phyloP scores from a whole-genome alignment of 2,797 vertebrate species.

The Decapterus maruadsi region DNA sequence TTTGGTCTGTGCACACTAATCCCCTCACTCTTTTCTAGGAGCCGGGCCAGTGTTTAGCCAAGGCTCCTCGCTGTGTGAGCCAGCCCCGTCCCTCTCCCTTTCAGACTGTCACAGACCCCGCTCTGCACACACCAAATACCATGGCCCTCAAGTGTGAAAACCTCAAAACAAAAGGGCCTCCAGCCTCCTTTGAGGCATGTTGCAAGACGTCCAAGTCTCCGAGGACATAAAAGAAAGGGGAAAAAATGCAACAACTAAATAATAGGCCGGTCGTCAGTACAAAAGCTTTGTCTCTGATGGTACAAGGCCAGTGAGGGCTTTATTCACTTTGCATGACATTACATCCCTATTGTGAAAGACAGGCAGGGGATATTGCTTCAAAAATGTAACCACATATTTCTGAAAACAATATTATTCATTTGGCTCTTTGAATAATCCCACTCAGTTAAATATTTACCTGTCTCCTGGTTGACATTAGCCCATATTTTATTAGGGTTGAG shows the following conservation, averaged over 20 bases:
- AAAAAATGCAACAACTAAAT: conserved; percentile 79
- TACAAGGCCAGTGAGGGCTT: conserved; percentile 69
- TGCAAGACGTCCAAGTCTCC: conserved; percentile 80
- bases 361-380: conserved; percentile 58
- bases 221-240: conserved; percentile 64
- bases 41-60: conserved; percentile 75
- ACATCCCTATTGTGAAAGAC: conserved; percentile 67
- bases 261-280: conserved; percentile 65
- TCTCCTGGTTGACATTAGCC: conserved; percentile 66
- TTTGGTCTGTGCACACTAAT: conserved; percentile 79
- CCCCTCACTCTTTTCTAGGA: conserved; percentile 77
- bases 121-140: conserved; percentile 77
- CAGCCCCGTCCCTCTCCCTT: conserved; percentile 70
- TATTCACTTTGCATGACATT: conserved; percentile 76
- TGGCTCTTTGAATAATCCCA: conserved; percentile 50
- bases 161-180: conserved; percentile 82
- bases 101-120: conserved; percentile 71
- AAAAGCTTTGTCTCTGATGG: conserved; percentile 72
- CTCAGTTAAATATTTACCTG: conserved; percentile 69
- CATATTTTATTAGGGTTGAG: conserved; percentile 50
- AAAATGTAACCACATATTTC: conserved; percentile 65
- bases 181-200: conserved; percentile 78
- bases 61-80: conserved; percentile 73
- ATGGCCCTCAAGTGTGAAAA: conserved; percentile 83
- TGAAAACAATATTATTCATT: conserved; percentile 71